Percentiles rank a stretch among this genome's conserved stretches.
phyloP scores from a whole-genome alignment of 2,888 invertebrate species.

The Tridacna crocea region DNA sequence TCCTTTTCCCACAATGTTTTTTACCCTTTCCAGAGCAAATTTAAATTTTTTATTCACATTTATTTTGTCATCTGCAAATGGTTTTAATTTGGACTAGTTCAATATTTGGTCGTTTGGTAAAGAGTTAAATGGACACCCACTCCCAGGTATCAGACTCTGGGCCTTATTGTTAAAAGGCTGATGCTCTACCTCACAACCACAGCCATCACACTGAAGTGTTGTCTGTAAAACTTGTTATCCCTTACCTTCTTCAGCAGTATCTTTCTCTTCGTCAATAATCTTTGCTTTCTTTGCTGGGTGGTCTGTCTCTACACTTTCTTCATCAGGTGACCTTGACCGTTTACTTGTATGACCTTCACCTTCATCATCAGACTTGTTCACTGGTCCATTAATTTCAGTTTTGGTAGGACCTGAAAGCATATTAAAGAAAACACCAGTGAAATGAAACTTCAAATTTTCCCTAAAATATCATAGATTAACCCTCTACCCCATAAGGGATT shows the following conservation, averaged over 20 bases:
- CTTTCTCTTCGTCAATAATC: conserved; percentile 44
- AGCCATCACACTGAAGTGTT: too few relatives aligned
- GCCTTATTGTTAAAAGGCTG: too few relatives aligned
- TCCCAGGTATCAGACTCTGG: too few relatives aligned
- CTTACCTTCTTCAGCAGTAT: conserved; percentile 29
- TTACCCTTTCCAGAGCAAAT: too few relatives aligned
- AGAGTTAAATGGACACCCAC: too few relatives aligned
- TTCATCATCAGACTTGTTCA: conserved; percentile 23
- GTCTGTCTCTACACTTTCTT: conserved; percentile 31
- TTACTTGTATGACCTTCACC: conserved; percentile 42
- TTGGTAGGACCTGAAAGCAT: background rate
- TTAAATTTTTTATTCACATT: too few relatives aligned
- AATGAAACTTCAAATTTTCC: background rate
- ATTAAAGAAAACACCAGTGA: background rate
- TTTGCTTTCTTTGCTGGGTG: conserved; percentile 53
- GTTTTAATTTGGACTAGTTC: too few relatives aligned
- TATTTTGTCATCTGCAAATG: too few relatives aligned
- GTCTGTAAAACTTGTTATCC: background rate
- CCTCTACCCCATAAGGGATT: too few relatives aligned
- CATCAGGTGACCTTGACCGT: conserved; percentile 54
- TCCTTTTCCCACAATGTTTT: background rate
- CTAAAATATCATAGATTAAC: background rate
- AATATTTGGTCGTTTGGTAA: too few relatives aligned
- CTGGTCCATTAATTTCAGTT: background rate
- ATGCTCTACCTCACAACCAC: too few relatives aligned